These are phyloP conservation scores for Epizoanthus scotinus DNA, from an alignment of 92 coral and sea anemone species.

Conservation along the genomic window DNA sequence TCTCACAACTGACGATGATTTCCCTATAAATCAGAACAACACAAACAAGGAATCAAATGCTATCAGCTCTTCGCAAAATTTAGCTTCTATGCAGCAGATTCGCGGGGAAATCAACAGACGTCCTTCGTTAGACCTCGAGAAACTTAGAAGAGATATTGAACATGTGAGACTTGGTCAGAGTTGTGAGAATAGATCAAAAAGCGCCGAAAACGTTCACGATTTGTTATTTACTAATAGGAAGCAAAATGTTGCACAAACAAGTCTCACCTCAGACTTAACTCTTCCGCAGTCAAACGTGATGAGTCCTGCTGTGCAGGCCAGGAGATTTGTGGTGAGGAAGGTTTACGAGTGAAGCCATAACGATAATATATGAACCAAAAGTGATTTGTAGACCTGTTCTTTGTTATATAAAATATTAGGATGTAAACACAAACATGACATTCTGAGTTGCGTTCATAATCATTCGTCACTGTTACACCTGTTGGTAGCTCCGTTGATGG, in stretches of 20 bases:
- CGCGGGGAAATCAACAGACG: neutral
- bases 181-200: constrained; percentile 3
- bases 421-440: too few relatives aligned
- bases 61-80: neutral
- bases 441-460: too few relatives aligned
- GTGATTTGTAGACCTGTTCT: too few relatives aligned
- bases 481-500: too few relatives aligned
- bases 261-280: constrained; percentile 15
- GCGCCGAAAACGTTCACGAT: constrained; percentile 12
- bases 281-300: neutral
- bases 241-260: neutral
- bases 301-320: neutral
- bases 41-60: neutral
- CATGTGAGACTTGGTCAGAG: neutral
- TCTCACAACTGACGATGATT: neutral
- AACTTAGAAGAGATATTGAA: constrained; percentile 28
- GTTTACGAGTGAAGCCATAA: constrained; percentile 1
- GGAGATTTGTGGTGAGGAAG: constrained; percentile 13
- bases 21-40: neutral
- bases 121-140: constrained; percentile 8
- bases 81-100: neutral
- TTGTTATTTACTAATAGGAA: neutral
- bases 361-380: too few relatives aligned
- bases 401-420: too few relatives aligned
- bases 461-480: too few relatives aligned